Evolutionary conservation across 2,888 invertebrate species (phyloP).

Genomic region (Hypena proboscidalis): DNA sequence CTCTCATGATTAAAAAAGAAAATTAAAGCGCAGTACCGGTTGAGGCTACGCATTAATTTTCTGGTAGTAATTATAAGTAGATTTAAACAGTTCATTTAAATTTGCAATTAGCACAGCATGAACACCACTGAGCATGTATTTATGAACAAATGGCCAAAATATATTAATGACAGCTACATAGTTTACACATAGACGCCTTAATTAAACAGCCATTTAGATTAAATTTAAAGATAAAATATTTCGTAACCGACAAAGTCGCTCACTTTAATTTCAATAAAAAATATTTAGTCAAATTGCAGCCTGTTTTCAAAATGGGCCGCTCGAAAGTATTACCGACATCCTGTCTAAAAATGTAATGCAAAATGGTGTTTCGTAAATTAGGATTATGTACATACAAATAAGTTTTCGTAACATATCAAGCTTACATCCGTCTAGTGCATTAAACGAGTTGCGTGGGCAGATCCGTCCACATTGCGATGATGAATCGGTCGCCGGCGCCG

Average conservation of each 20-base stretch:
- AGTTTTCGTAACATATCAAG: conserved; percentile 56
- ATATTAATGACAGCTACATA: not conserved
- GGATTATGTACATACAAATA: conserved; percentile 46
- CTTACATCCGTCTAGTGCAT: conserved; percentile 59
- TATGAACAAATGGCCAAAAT: not conserved
- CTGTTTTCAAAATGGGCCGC: conserved; percentile 6
- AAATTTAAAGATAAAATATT: conserved; percentile 1
- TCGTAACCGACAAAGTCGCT: conserved; percentile 4
- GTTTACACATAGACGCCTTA: not conserved
- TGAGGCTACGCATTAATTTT: no score
- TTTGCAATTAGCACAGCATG: no score
- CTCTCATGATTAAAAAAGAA: no score
- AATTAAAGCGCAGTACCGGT: no score
- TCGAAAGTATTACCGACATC: conserved; percentile 2
- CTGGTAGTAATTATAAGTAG: no score
- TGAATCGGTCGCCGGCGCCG: conserved; percentile 74
- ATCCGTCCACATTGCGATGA: conserved; percentile 82
- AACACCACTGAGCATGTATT: no score
- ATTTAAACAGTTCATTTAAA: no score
- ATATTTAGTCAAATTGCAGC: not conserved
- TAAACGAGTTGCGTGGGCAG: conserved; percentile 74
- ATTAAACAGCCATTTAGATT: not conserved
- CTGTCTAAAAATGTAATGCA: conserved; percentile 21
- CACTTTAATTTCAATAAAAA: conserved; percentile 2
- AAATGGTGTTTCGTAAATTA: conserved; percentile 36